Base-by-base conservation (phyloP, 2,888 invertebrate species). In the Chymomyza fuscimana region DNA sequence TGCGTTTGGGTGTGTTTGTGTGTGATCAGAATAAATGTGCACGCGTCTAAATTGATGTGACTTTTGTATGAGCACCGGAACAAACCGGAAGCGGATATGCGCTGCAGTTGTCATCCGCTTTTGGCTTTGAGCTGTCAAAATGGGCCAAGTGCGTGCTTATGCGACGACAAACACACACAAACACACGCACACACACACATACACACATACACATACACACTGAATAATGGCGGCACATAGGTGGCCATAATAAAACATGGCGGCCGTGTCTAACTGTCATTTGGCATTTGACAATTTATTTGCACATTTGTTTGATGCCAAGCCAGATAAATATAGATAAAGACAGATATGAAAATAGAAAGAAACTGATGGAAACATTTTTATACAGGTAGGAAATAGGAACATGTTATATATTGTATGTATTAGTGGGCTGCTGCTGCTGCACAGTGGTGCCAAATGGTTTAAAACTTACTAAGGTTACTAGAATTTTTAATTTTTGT, bases 11-110 rank as follows among this genome's bases (percentile, higher is more conserved):
- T 19, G 16, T 52, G 16, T 52, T 1, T 22, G 63, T 62, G 56
- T 50, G 80, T 77, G 85, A 84, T 84, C 82, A 87, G 84, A 85
- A 87, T 87, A 84, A 87, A 87, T 84, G 84, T 85, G 80, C 82
- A 83, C 78, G 82, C 81, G 81, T 79, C 83, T 78, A 82, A 82
- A 82, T 85, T 85, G 82, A 85, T 85, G 85, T 81, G 82, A 82
- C 82, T 69, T 58, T 78, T 72, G 58, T 25, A 46, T 32, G 51
- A 64, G 58, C 25, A 25, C 15, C 58, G 58, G 58, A n/a, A 54
- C 25, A 67, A 74, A 70, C 85, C 82, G 80, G 82, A 84, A 86
- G 78, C 85, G 83, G 83, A 84, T 86, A 86, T 82, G 82, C 85
- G 83, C 87, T 84, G 83, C 87, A 86, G 86, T 84, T 86, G 83